These are phyloP conservation scores for Eurytoma adleriae DNA, from an alignment of 2,888 invertebrate species.

Conservation along the genomic window DNA sequence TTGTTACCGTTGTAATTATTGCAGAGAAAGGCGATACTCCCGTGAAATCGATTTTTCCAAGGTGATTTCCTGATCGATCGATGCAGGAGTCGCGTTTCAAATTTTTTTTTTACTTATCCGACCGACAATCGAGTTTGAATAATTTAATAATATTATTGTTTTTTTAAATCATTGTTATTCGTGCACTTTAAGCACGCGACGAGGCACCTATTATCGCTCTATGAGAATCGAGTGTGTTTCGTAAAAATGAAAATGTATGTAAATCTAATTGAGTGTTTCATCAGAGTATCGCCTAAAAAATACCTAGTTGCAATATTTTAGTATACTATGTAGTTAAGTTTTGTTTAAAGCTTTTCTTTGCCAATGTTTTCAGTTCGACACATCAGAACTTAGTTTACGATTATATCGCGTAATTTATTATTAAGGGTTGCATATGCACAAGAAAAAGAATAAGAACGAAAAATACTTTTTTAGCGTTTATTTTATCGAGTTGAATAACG, in stretches of 20 bases:
- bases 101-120: too few species aligned
- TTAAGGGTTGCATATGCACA: conserved; percentile 17
- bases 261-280: neutral
- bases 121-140: too few species aligned
- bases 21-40: too few species aligned
- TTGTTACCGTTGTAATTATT: too few species aligned
- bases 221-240: too few species aligned
- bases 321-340: neutral
- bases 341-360: conserved; percentile 5
- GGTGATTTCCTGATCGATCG: too few species aligned
- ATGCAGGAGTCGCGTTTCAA: too few species aligned
- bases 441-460: neutral
- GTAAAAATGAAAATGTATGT: neutral
- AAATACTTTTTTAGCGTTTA: conserved; percentile 34
- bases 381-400: neutral
- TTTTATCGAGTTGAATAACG: conserved; percentile 26
- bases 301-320: conserved; percentile 4
- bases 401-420: conserved; percentile 12
- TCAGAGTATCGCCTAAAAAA: conserved; percentile 30
- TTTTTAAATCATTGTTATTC: too few species aligned
- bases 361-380: neutral
- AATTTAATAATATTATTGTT: too few species aligned
- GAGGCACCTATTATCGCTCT: too few species aligned
- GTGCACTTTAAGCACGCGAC: too few species aligned
- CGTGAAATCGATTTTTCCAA: too few species aligned